Conservation (phyloP, 2,888 invertebrate species). For the Tanypteryx hageni region DNA sequence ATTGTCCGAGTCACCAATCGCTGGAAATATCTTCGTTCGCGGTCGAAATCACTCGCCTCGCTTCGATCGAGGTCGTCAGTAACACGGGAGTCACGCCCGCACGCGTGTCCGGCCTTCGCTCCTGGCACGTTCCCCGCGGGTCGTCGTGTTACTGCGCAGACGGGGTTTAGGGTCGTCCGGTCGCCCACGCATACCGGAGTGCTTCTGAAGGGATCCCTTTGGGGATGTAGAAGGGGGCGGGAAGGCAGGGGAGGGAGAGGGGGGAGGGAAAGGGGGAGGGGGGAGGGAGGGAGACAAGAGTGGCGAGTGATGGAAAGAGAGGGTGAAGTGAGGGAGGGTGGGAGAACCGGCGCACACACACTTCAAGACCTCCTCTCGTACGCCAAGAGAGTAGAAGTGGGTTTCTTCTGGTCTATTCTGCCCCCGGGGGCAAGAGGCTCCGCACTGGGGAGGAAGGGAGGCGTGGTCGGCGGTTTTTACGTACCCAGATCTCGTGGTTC, state of each 20-base stretch:
- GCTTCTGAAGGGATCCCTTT: background rate
- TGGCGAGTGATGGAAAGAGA: background rate
- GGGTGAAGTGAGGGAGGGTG: background rate
- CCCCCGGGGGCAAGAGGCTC: background rate
- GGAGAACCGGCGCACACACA: background rate
- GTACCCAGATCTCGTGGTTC: background rate
- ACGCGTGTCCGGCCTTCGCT: background rate
- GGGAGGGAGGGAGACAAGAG: background rate
- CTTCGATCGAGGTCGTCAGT: background rate
- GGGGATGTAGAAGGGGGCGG: background rate
- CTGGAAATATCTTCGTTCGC: background rate
- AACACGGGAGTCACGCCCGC: background rate
- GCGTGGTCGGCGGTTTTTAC: background rate
- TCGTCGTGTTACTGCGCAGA: background rate
- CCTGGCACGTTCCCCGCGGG: background rate
- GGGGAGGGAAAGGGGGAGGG: background rate
- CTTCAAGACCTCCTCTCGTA: constrained; percentile 31
- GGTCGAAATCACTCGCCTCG: background rate
- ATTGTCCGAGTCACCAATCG: no score
- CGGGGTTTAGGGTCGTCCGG: background rate
- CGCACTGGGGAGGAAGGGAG: background rate
- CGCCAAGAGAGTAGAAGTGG: background rate
- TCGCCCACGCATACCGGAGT: background rate
- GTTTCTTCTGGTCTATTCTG: background rate
- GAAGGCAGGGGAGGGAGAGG: background rate